phyloP scores from a whole-genome alignment of 2,113 vertebrate genomes.

The Felis chaus region DNA sequence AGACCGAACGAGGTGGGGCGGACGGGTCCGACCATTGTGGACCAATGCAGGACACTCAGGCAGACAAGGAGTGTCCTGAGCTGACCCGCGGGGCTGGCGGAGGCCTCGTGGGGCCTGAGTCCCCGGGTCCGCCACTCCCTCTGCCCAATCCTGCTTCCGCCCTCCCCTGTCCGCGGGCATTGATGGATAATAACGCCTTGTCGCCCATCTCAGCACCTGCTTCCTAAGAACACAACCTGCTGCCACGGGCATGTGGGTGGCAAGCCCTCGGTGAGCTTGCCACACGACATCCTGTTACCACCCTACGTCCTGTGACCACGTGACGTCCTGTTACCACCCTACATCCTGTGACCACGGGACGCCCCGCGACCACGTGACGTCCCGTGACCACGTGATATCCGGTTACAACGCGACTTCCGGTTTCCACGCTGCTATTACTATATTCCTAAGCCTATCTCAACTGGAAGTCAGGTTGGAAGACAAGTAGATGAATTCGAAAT shows the following conservation, averaged over 20 bases:
- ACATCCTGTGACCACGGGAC: too few species aligned
- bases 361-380: too few species aligned
- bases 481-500: neutral
- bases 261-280: fast-evolving
- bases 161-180: too few species aligned
- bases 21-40: neutral
- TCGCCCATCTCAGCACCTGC: neutral
- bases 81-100: fast-evolving
- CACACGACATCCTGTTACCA: too few species aligned
- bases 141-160: neutral
- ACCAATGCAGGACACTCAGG: fast-evolving
- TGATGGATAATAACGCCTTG: fast-evolving
- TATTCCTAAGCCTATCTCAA: neutral
- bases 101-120: too few species aligned
- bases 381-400: too few species aligned
- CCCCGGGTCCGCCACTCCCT: fast-evolving
- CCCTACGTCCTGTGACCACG: neutral
- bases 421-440: too few species aligned
- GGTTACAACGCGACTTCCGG: too few species aligned
- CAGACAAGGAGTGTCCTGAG: neutral
- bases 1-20: neutral
- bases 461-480: neutral
- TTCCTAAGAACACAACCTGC: neutral
- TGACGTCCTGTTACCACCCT: too few species aligned
- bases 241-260: fast-evolving